Percentiles rank a stretch among this genome's conserved stretches.
Conservation (phyloP, 2,888 invertebrate species). For the Dione juno region DNA sequence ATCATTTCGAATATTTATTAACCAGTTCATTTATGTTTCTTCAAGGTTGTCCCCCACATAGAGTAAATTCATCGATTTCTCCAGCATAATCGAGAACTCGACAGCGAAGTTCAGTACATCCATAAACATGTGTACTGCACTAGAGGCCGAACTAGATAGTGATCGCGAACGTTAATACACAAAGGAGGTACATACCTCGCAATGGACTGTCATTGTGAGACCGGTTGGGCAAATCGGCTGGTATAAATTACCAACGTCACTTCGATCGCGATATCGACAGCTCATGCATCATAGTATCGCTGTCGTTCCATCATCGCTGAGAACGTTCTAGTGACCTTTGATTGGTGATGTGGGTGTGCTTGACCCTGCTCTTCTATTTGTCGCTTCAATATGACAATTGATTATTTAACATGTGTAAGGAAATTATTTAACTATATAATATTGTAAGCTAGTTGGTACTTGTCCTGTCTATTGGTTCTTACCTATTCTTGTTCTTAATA, state of each 20-base stretch:
- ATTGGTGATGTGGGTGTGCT: conserved; percentile 35
- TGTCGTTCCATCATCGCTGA: conserved; percentile 50
- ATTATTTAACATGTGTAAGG: background rate
- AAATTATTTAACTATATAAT: background rate
- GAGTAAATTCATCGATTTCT: conserved; percentile 13
- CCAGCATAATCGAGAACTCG: conserved; percentile 21
- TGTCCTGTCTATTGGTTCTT: background rate
- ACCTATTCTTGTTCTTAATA: background rate
- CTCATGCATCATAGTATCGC: conserved; percentile 54
- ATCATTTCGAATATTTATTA: background rate
- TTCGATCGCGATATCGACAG: conserved; percentile 52
- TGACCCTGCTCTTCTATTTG: conserved; percentile 35
- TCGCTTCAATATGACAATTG: conserved; percentile 4
- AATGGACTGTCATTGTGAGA: conserved; percentile 45
- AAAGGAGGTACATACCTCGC: conserved; percentile 42
- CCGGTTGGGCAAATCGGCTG: conserved; percentile 48
- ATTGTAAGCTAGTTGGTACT: background rate
- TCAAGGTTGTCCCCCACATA: background rate
- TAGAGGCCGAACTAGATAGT: conserved; percentile 35
- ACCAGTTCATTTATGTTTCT: background rate
- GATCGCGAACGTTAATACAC: conserved; percentile 40
- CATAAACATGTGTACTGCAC: conserved; percentile 35
- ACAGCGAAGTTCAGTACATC: conserved; percentile 23
- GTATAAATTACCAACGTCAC: conserved; percentile 50
- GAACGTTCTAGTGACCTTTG: conserved; percentile 43